Evolutionary conservation across 2,113 vertebrate species (phyloP).

Genomic region (Propithecus coquereli): DNA sequence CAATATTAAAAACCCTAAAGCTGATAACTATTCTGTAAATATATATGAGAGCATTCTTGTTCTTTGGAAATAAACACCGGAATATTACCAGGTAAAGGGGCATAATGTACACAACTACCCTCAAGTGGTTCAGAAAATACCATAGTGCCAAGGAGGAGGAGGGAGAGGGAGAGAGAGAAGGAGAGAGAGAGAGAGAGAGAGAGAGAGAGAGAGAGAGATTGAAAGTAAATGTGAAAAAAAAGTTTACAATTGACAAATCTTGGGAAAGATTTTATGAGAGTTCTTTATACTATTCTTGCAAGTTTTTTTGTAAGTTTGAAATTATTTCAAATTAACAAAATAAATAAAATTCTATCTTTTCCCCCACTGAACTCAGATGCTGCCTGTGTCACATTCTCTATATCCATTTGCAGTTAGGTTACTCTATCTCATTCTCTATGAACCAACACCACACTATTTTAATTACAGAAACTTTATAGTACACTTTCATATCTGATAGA

Average conservation of each 20-base stretch:
- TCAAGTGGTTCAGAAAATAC: not conserved
- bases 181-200: not conserved
- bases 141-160: not conserved
- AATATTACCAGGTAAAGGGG: not conserved
- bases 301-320: not conserved
- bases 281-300: not conserved
- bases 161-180: not conserved
- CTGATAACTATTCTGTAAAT: not conserved
- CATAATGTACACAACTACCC: not conserved
- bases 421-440: not conserved
- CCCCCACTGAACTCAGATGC: not conserved
- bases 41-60: not conserved
- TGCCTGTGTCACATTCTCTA: not conserved
- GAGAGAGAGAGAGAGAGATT: not conserved
- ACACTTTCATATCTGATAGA: not conserved
- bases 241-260: not conserved
- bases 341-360: not conserved
- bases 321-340: constrained; percentile 32
- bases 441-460: not conserved
- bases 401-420: not conserved
- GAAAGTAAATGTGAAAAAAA: not conserved
- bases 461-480: not conserved
- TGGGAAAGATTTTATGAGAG: not conserved
- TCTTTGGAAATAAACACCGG: not conserved
- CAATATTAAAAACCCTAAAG: not conserved